A percentile compares a stretch with the other conserved stretches of the same genome.
These are phyloP conservation scores for Leptosomus discolor DNA, from an alignment of 2,113 vertebrate genomes.

Conservation along the genomic window DNA sequence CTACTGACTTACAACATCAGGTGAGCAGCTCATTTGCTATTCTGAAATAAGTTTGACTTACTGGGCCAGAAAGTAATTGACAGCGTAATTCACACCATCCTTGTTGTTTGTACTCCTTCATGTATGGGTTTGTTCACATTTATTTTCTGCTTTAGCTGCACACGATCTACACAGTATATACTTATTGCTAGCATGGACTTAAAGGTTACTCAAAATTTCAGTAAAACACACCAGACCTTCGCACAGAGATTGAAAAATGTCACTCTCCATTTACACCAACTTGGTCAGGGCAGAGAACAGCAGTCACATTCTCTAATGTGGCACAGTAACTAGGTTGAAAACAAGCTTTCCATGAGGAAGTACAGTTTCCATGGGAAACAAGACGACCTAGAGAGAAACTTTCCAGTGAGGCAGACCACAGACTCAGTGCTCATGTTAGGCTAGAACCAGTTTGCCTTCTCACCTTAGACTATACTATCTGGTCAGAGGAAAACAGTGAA, in stretches of 20 bases:
- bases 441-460: neutral
- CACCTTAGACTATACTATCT: neutral
- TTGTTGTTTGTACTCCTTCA: neutral
- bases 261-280: neutral
- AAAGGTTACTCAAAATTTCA: too few relatives aligned
- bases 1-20: too few relatives aligned
- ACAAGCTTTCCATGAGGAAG: neutral
- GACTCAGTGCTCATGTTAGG: too few relatives aligned
- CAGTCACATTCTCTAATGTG: neutral
- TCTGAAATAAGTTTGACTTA: neutral
- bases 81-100: too few relatives aligned
- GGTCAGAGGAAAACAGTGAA: neutral
- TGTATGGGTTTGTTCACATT: neutral
- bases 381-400: neutral
- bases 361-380: neutral
- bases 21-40: neutral
- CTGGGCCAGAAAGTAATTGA: too few relatives aligned
- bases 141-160: neutral
- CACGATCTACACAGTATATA: neutral
- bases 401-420: too few relatives aligned
- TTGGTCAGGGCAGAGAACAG: neutral
- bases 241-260: neutral
- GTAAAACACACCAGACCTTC: neutral
- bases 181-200: too few relatives aligned
- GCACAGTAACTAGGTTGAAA: neutral